Evolutionary conservation across 2,113 vertebrate species (phyloP).

Genomic region (Chlamydotis undulata): DNA sequence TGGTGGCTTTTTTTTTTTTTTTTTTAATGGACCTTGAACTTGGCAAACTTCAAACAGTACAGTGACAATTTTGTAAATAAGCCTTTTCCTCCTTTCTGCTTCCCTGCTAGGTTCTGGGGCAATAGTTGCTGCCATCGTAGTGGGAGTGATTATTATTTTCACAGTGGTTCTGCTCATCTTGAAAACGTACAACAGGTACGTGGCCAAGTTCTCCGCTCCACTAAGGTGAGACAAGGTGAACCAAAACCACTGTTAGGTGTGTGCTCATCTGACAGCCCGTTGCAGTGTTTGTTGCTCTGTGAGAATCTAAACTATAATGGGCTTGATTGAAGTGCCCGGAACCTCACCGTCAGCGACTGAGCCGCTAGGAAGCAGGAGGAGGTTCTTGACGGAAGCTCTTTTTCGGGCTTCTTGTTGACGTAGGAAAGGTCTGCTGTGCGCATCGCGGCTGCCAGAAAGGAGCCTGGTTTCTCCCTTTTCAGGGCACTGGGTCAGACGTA

Average conservation of each 20-base stretch:
- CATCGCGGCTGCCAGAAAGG: neutral
- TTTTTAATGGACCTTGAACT: neutral
- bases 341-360: neutral
- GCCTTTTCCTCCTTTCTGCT: neutral
- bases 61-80: neutral
- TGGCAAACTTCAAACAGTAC: neutral
- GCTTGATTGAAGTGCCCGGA: neutral
- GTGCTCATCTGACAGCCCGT: neutral
- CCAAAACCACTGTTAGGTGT: neutral
- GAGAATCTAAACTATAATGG: neutral
- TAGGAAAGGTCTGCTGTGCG: neutral
- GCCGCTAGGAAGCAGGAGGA: neutral
- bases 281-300: neutral
- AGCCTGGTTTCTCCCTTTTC: neutral
- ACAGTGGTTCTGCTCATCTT: slow-evolving; percentile 85
- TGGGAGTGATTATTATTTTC: slow-evolving; percentile 89
- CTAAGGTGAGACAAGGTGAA: neutral
- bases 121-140: slow-evolving; percentile 90
- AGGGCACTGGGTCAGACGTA: neutral
- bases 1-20: neutral
- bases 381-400: neutral
- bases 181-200: slow-evolving; percentile 94
- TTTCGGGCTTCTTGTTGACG: neutral
- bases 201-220: neutral
- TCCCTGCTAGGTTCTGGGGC: slow-evolving; percentile 87